Base-by-base conservation (phyloP, 1,140 invertebrate genomes). In the Saccostrea cuccullata region DNA sequence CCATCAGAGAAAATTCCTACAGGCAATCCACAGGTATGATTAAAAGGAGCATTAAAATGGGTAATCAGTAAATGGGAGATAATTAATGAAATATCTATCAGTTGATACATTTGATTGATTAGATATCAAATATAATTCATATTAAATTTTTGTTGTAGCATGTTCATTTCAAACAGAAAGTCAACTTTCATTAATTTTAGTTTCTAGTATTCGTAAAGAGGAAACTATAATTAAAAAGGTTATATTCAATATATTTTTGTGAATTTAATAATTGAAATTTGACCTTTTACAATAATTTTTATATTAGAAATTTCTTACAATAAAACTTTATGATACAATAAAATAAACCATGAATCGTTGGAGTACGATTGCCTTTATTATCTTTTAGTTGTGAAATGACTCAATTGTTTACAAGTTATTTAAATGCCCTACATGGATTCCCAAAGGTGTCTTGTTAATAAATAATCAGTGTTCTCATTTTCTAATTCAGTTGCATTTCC, bases 1-100 rank as follows among this genome's bases (percentile, higher is more conserved):
- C 87, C 99, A 99, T 96, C 99, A 99, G 96, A 96, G 99, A 95
- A 99, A 99, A 96, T 99, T 99, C 96, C 97, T 99, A 87, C 96
- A 99, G 95, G 99, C 99, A 91, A 99, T 99, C 96, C 99, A 99
- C 96, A 98, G 98, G 98, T 99, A 96, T 92, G 91, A 55, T 60
- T 55, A 82, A 30, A 56, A 36, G 47, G 47, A 47, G 47, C 47
- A 6, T 47, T 47, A 47, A 8, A 47, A 47, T 47, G 47, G 47
- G 5, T 47, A 47, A 8, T 47, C 47, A 47, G 2, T 47, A 47
- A 8, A 47, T 47, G 6, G 47, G 47, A 47, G 47, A 47, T 0
- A 47, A 47, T 47, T 0, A 47, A 47, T 47, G 47, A 47, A 47
- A 47, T 47, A 47, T 47, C 5, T 5, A 47, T 47, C 5, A 47